Conservation (phyloP, 2,113 vertebrate species). For the Ctenodactylus gundi region DNA sequence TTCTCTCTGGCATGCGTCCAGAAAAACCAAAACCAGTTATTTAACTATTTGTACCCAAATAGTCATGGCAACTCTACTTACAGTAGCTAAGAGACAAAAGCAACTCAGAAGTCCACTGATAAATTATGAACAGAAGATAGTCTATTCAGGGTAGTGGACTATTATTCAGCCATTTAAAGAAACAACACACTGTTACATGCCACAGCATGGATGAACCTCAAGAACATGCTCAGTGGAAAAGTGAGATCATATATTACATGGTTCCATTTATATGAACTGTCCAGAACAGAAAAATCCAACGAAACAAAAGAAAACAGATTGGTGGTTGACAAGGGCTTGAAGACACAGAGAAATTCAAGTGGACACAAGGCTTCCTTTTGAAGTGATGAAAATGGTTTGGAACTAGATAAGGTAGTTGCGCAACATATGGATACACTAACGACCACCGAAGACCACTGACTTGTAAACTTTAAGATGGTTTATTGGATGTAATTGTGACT, state of each 20-base stretch:
- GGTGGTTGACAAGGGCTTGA: background rate
- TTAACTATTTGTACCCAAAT: no score
- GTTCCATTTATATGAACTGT: background rate
- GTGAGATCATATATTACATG: background rate
- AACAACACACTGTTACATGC: background rate
- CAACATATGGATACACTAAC: no score
- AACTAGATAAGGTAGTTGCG: no score
- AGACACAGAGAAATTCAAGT: background rate
- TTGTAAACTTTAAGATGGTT: background rate
- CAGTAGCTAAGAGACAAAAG: background rate
- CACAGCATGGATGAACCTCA: background rate
- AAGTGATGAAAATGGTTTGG: background rate
- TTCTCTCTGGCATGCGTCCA: background rate
- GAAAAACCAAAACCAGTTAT: background rate
- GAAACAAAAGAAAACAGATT: background rate
- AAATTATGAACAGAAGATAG: background rate
- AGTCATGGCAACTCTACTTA: background rate
- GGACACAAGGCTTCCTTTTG: background rate
- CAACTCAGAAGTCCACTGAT: no score
- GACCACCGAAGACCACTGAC: no score
- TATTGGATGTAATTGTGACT: background rate
- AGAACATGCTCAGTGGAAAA: background rate
- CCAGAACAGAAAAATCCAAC: background rate
- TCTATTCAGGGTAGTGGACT: background rate
- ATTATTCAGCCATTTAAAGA: background rate